phyloP scores from a whole-genome alignment of 2,113 vertebrate genomes.

The Hiodon tergisus region DNA sequence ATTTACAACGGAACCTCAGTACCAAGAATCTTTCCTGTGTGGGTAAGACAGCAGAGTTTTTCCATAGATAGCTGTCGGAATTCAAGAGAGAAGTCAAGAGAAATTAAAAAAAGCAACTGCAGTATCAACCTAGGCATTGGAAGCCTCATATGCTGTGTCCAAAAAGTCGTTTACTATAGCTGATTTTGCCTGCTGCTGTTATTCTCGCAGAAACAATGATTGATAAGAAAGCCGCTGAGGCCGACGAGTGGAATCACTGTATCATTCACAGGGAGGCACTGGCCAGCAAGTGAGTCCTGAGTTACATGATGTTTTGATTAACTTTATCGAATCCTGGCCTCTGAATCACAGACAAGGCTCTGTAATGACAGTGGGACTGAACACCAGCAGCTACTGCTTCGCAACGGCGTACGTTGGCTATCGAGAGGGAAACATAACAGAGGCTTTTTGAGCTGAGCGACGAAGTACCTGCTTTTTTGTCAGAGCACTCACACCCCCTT shows the following conservation, averaged over 20 bases:
- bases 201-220: not conserved
- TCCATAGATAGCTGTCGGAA: too few relatives aligned
- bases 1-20: too few relatives aligned
- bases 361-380: not conserved
- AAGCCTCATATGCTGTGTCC: too few relatives aligned
- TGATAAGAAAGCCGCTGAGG: not conserved
- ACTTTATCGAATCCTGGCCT: conserved; percentile 7
- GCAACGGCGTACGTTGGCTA: conserved; percentile 23
- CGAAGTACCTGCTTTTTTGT: conserved; percentile 14
- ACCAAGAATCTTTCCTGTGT: too few relatives aligned
- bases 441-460: conserved; percentile 27
- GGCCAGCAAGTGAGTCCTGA: not conserved
- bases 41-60: too few relatives aligned
- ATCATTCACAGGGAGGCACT: not conserved
- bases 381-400: conserved; percentile 23
- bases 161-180: too few relatives aligned
- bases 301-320: conserved; percentile 20
- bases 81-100: too few relatives aligned
- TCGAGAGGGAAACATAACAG: conserved; percentile 18
- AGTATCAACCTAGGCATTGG: too few relatives aligned
- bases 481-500: too few relatives aligned
- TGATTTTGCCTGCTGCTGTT: too few relatives aligned
- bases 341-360: not conserved
- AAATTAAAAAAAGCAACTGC: too few relatives aligned
- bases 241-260: conserved; percentile 4